Evolutionary conservation across 2,888 invertebrate genomes (phyloP), one percentile per base, ranked within the genome.

Genomic region (Andrena praecox): DNA sequence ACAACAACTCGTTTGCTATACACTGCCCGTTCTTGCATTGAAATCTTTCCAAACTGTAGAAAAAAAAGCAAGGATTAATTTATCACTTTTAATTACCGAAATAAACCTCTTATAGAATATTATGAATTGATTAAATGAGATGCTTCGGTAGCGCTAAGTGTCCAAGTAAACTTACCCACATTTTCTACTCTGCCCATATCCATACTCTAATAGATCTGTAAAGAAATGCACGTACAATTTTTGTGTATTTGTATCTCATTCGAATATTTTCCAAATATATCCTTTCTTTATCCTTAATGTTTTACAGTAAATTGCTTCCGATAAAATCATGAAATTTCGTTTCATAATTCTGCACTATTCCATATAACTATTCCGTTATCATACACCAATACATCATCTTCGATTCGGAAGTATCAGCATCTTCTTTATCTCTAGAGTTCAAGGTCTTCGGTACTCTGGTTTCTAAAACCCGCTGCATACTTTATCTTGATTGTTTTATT

Each of bases 11-110:
- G 48, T 90, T 90, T 16, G 85, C 64, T 75, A 95, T 93, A 82
- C 95, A 95, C 6, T 94, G 90, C 12, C 94, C 94, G 62, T 92
- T 91, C 10, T 52, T 70, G 63, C 94, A 94, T 72, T 87, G 85
- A 83, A 93, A 93, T 50, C 2, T 78, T 20, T 72, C 77, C 12
- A 50, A 0, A 0, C 89, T 88, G 29, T 71, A 64, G 2, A 31
- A 59, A 63, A 63, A 52, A 48, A 5, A 60, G 8, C 24, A 50
- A 8, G 3, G 10, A 60, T 12, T 3, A 64, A 33, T 33, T 66
- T 35, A 24, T 68, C 3, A 52, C 42, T 42, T n/a, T 42, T 2
- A 52, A 63, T 35, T 12, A 42, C 7, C 42, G 10, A 20, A 29
- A 31, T 42, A 67, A 35, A 12, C 35, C 27, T 4, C 7, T 67